Evolutionary conservation across 2,888 invertebrate genomes (phyloP), one percentile per base, ranked within the genome.

Genomic region (Phasia obesa): DNA sequence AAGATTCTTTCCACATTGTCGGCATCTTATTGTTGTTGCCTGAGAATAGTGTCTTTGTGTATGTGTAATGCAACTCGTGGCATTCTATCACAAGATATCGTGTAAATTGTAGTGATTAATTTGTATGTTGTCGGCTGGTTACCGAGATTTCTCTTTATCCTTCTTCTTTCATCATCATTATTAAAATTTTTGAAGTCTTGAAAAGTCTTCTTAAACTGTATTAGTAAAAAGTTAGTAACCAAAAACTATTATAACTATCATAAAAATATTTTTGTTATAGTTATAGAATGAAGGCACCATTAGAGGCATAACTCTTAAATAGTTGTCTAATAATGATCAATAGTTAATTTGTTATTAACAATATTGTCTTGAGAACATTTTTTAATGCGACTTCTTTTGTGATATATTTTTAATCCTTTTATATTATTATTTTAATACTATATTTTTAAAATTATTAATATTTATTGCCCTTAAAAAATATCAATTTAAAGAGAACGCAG

Each of bases 21-120:
- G 81, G 75, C 81, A 81, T 59, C 59, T 71, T 65, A 71, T 65
- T 75, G 53, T 59, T 57, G 64, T 35, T 35, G 47, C 35, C 23
- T 49, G 38, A 15, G 31, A 23, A 11, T 35, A 19, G n/a, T 35
- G n/a, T 35, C 13, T 4, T 9, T 49, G 13, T 69, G 19, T 49
- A 4, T 62, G 23, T 59, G 42, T 17, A 38, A 4, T 11, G 19
- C 19, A 76, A 44, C 19, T 73, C 23, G 4, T 42, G 25, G 64
- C 51, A 51, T 65, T 71, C 53, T 70, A 67, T 77, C 47, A 60
- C 65, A 67, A 73, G 19, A 55, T 73, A 67, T 71, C 67, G 81
- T 73, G 71, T 73, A 71, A 79, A 73, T 79, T 81, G 67, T 73
- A 53, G 71, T 69, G 76, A 81, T 73, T 81, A 77, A 77, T 77